Evolutionary conservation across 2,797 vertebrate species (phyloP).

Genomic region (Propithecus perrieri): DNA sequence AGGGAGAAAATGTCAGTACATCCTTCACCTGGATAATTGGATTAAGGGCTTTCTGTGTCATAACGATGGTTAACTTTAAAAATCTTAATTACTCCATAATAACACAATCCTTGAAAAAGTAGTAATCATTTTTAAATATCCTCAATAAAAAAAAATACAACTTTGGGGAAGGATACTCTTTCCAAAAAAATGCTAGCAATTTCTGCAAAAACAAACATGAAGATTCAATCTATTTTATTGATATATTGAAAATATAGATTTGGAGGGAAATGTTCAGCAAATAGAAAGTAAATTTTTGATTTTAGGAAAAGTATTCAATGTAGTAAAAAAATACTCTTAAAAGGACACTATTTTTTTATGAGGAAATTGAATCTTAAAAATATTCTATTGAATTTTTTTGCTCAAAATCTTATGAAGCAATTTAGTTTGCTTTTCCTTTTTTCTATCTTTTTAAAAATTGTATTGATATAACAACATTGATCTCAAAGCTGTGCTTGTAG

Average conservation of each 20-base stretch:
- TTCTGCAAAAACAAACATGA: constrained; percentile 40
- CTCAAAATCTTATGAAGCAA: constrained; percentile 17
- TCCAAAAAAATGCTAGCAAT: background rate
- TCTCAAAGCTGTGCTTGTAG: background rate
- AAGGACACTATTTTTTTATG: background rate
- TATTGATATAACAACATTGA: background rate
- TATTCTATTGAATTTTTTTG: constrained; percentile 29
- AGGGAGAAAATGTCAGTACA: background rate
- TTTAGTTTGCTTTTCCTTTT: constrained; percentile 5
- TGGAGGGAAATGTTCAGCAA: constrained; percentile 11
- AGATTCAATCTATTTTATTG: background rate
- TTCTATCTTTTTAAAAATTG: background rate
- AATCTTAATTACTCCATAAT: constrained; percentile 60
- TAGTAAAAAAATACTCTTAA: background rate
- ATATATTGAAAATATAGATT: constrained; percentile 30
- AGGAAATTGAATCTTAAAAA: constrained; percentile 53
- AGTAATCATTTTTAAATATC: constrained; percentile 56
- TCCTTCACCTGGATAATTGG: constrained; percentile 37
- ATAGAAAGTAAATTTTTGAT: constrained; percentile 21
- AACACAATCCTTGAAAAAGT: constrained; percentile 44
- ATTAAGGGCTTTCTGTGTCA: constrained; percentile 61
- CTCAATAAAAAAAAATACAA: constrained; percentile 40
- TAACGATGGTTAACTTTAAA: constrained; percentile 18
- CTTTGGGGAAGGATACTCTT: background rate
- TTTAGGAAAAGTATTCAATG: constrained; percentile 26